Conservation (phyloP, 2,888 invertebrate species). For the Leptopilina drosophilae region DNA sequence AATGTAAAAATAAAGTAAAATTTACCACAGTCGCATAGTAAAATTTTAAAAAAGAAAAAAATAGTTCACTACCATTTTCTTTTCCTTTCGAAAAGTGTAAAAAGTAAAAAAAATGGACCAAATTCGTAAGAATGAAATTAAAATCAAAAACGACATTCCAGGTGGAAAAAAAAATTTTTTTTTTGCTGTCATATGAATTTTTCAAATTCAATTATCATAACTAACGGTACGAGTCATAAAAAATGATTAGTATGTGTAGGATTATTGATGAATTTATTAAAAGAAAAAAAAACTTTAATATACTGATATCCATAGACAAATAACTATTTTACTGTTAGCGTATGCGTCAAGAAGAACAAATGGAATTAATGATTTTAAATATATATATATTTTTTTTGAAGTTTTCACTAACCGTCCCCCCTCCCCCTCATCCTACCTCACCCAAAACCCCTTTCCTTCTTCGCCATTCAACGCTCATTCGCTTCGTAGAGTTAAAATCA, state of each 20-base stretch:
- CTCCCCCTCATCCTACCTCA: constrained; percentile 35
- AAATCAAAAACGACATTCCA: too few relatives aligned
- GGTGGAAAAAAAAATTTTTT: too few relatives aligned
- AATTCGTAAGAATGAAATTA: too few relatives aligned
- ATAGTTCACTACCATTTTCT: too few relatives aligned
- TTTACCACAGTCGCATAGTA: too few relatives aligned
- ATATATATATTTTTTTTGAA: constrained; percentile 47
- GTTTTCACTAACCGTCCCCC: constrained; percentile 65
- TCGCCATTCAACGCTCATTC: constrained; percentile 34
- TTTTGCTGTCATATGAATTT: too few relatives aligned
- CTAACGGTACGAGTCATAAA: background rate
- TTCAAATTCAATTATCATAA: too few relatives aligned
- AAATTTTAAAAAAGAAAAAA: too few relatives aligned
- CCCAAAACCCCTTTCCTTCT: background rate
- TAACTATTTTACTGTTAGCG: background rate
- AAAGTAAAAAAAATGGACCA: too few relatives aligned
- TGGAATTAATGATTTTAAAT: constrained; percentile 24
- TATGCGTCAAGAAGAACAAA: constrained; percentile 19
- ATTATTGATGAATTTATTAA: background rate
- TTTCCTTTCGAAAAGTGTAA: too few relatives aligned
- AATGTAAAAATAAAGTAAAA: too few relatives aligned
- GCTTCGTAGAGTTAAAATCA: constrained; percentile 58
- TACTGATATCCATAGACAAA: background rate
- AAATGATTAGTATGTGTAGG: background rate
- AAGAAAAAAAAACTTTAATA: background rate